Evolutionary conservation across 2,797 vertebrate species (phyloP).

Genomic region (Echeneis naucrates): DNA sequence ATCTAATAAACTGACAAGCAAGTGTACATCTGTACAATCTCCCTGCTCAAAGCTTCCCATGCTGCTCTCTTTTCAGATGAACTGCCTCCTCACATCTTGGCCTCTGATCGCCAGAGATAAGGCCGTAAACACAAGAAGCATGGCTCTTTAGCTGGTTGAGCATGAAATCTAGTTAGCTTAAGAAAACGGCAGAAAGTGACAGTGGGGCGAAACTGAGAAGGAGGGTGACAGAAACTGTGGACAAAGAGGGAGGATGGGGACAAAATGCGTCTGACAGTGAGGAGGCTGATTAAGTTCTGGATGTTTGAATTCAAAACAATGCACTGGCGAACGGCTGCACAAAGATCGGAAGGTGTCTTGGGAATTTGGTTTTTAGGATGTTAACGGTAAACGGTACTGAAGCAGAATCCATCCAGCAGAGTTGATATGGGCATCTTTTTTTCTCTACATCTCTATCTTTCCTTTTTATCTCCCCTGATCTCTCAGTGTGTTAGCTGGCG

Average conservation of each 20-base stretch:
- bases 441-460: slow-evolving; percentile 33
- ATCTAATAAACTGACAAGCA: neutral
- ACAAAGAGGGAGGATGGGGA: slow-evolving; percentile 36
- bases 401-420: neutral
- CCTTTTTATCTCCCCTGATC: slow-evolving; percentile 40
- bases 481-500: slow-evolving; percentile 37
- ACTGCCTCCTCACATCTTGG: slow-evolving; percentile 57
- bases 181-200: slow-evolving; percentile 21
- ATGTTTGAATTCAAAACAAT: neutral
- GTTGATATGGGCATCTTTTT: slow-evolving; percentile 14
- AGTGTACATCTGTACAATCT: neutral
- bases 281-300: slow-evolving; percentile 14
- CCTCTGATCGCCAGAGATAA: slow-evolving; percentile 54
- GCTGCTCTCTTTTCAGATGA: slow-evolving; percentile 25
- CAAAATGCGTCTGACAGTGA: slow-evolving; percentile 31
- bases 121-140: slow-evolving; percentile 49
- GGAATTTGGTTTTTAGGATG: slow-evolving; percentile 5
- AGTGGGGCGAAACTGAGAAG: slow-evolving; percentile 45
- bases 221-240: slow-evolving; percentile 54
- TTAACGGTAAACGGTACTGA: neutral
- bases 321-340: neutral
- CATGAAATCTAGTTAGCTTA: slow-evolving; percentile 76
- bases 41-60: slow-evolving; percentile 3
- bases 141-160: slow-evolving; percentile 67
- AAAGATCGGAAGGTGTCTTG: slow-evolving; percentile 12